Base-by-base conservation (phyloP, 2,888 invertebrate genomes). In the Bembecia ichneumoniformis region DNA sequence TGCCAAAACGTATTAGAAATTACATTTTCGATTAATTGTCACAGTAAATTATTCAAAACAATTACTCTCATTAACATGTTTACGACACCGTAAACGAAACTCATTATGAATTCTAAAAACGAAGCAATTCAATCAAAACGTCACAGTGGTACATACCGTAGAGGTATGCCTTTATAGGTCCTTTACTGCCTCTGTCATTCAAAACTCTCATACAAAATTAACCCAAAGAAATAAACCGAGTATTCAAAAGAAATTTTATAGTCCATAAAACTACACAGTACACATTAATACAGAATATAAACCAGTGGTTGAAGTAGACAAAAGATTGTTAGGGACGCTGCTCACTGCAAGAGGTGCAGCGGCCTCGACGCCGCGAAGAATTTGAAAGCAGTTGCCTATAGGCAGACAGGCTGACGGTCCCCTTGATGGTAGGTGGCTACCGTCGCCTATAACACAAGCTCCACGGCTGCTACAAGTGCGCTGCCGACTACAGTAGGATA, bases 201-300 rank as follows among this genome's bases (percentile, higher is more conserved):
- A 40, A 13, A 13, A 60, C 53, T 57, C 53, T 55, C 55, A 58
- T 63, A 61, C 60, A 58, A 65, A 59, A 68, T 64, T 60, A 54
- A 60, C 55, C 55, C 53, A 49, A 48, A 53, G 52, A 43, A 49
- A 52, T 55, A 58, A 56, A 62, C 59, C 57, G 58, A 58, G 62
- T 63, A 70, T 70, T 71, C 69, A 69, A 71, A 74, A 71, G 68
- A 67, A 69, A 68, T 64, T 82, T 79, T 80, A 82, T 74, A 57
- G 58, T 47, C 68, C 68, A 77, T 82, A 82, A 82, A 80, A 40
- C 5, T 7, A 14, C 40, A 40, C 40, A 40, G 14, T 40, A 14
- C 40, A 40, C 40, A 40, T 5, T 40, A 40, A 4, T 4, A 13
- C 40, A 40, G 14, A 14, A 40, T 40, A 40, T n/a, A 11, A 40